Percentiles rank a stretch among this genome's conserved stretches.
These are phyloP conservation scores for Strix aluco DNA, from an alignment of 2,113 vertebrate genomes.

Conservation along the genomic window DNA sequence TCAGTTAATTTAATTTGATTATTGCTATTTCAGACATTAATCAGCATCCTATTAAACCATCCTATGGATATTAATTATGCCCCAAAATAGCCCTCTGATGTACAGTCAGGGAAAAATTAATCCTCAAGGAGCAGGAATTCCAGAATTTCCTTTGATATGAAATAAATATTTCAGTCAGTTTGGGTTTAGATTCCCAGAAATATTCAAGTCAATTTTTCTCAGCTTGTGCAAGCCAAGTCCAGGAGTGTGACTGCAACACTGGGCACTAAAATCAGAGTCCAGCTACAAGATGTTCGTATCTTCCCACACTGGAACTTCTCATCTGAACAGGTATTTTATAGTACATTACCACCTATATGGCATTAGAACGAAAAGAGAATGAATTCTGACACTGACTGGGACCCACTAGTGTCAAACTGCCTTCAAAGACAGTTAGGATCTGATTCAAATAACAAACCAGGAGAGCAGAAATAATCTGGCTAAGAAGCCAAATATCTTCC, in stretches of 20 bases:
- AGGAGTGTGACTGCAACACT: not conserved
- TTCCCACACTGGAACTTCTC: not conserved
- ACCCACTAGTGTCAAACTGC: not conserved
- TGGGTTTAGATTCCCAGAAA: not conserved
- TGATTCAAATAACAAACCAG: not conserved
- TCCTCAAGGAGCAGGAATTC: not conserved
- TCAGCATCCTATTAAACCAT: slow-evolving; percentile 22
- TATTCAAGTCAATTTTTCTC: not conserved
- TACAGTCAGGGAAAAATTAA: not conserved
- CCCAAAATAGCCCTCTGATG: not conserved
- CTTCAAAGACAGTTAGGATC: not conserved
- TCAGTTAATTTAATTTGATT: slow-evolving; percentile 37
- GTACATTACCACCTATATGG: not conserved
- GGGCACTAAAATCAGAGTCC: not conserved
- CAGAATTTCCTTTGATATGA: not conserved
- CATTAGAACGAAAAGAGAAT: not conserved
- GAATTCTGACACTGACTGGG: not conserved
- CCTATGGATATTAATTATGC: not conserved
- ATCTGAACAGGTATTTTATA: not conserved
- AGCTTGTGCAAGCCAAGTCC: not conserved
- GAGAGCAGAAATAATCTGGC: not conserved
- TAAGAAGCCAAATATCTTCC: not conserved
- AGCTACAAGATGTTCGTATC: not conserved
- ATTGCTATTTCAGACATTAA: slow-evolving; percentile 31
- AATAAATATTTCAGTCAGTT: not conserved